A percentile compares a stretch with the other conserved stretches of the same genome.
Conservation (phyloP, 2,113 vertebrate species). For the Oncorhynchus tshawytscha region DNA sequence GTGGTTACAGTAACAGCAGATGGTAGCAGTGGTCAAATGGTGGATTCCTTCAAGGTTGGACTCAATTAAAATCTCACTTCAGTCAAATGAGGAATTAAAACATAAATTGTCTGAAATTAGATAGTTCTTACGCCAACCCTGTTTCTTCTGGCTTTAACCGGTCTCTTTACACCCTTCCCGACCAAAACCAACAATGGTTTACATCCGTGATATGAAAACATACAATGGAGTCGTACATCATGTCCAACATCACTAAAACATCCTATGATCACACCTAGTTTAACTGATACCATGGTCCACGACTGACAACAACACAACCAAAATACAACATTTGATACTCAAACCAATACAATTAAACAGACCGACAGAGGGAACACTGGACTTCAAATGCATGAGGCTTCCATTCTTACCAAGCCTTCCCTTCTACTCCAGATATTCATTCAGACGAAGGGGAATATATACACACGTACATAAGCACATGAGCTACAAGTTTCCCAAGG, state of each 20-base stretch:
- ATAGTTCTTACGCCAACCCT: too few species aligned
- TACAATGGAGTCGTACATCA: too few species aligned
- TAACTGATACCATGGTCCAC: not conserved
- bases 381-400: slow-evolving; percentile 14
- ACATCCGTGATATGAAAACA: too few species aligned
- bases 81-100: too few species aligned
- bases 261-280: not conserved
- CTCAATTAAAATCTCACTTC: not conserved
- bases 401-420: not conserved
- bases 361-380: slow-evolving; percentile 26
- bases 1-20: not conserved
- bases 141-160: too few species aligned
- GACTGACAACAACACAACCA: slow-evolving; percentile 5
- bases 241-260: not conserved
- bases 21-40: not conserved
- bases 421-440: not conserved
- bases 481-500: slow-evolving; percentile 36
- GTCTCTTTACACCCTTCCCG: too few species aligned
- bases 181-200: too few species aligned
- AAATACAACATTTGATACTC: not conserved
- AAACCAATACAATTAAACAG: not conserved
- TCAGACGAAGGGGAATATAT: slow-evolving; percentile 24
- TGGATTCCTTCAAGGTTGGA: not conserved
- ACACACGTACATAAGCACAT: slow-evolving; percentile 1
- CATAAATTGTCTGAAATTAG: too few species aligned